A percentile compares a stretch with the other conserved stretches of the same genome.
Evolutionary conservation across 2,797 vertebrate genomes (phyloP).

Genomic region (Acipenser transmontanus): DNA sequence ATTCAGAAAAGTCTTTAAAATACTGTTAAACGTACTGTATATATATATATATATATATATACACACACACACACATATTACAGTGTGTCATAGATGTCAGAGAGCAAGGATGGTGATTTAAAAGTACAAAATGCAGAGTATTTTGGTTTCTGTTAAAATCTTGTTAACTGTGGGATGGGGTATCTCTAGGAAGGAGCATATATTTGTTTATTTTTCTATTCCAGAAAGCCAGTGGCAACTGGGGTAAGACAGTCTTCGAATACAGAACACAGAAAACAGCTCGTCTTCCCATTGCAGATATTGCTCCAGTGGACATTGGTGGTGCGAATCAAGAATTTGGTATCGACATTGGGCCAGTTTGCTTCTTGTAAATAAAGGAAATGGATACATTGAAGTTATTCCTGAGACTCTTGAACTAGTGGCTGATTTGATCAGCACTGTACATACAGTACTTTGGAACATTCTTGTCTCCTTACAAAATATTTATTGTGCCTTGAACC

Average conservation of each 20-base stretch:
- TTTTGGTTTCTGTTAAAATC: too few species aligned
- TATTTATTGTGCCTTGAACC: constrained; percentile 95
- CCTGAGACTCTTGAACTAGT: constrained; percentile 92
- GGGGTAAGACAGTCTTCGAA: constrained; percentile 92
- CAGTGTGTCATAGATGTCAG: too few species aligned
- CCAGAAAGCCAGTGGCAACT: constrained; percentile 75
- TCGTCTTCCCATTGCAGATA: constrained; percentile 86
- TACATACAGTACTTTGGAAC: constrained; percentile 83
- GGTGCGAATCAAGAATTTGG: constrained; percentile 88
- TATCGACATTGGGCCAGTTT: constrained; percentile 88
- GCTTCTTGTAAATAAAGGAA: constrained; percentile 80
- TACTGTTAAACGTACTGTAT: neutral
- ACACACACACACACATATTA: neutral
- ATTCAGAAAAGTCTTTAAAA: neutral
- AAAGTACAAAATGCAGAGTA: too few species aligned
- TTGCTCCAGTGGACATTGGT: constrained; percentile 91
- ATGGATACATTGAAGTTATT: constrained; percentile 70
- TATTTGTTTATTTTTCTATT: constrained; percentile 13
- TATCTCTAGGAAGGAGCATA: neutral
- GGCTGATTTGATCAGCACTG: constrained; percentile 85
- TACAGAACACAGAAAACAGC: constrained; percentile 96
- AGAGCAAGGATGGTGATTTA: too few species aligned
- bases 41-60: neutral
- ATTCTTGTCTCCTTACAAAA: constrained; percentile 75
- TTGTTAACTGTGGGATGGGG: too few species aligned